phyloP scores from a whole-genome alignment of 1,140 invertebrate genomes.

The Calephelis nemesis region DNA sequence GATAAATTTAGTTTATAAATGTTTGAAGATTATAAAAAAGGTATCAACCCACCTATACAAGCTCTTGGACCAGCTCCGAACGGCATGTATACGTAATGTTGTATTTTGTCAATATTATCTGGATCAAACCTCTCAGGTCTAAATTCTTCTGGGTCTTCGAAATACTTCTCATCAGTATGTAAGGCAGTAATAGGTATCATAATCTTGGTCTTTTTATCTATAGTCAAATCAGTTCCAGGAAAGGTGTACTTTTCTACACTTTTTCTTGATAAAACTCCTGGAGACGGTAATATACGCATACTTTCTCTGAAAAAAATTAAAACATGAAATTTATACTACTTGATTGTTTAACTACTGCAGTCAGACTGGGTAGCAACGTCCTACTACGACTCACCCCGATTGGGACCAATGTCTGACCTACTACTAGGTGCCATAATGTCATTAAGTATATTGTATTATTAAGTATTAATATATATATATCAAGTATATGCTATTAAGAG shows the following conservation, averaged over 20 bases:
- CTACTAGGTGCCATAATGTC: too few relatives aligned
- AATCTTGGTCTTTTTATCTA: slow-evolving; percentile 31
- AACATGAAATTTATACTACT: too few relatives aligned
- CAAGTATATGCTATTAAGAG: too few relatives aligned
- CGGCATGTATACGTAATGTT: slow-evolving; percentile 28
- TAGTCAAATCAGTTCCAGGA: slow-evolving; percentile 23
- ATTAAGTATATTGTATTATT: too few relatives aligned
- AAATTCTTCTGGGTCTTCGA: slow-evolving; percentile 25
- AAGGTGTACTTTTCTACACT: slow-evolving; percentile 32
- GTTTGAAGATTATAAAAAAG: too few relatives aligned
- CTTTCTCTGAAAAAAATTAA: slow-evolving; percentile 29
- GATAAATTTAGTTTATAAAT: too few relatives aligned
- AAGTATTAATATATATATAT: too few relatives aligned
- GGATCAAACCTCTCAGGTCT: slow-evolving; percentile 27
- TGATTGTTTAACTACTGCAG: too few relatives aligned
- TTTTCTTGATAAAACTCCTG: slow-evolving; percentile 22
- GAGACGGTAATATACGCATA: slow-evolving; percentile 30
- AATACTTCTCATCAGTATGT: slow-evolving; percentile 31
- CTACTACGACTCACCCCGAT: too few relatives aligned
- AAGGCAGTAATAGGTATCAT: slow-evolving; percentile 32
- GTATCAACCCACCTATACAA: too few relatives aligned
- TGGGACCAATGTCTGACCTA: too few relatives aligned
- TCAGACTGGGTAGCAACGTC: too few relatives aligned
- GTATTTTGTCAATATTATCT: slow-evolving; percentile 10
- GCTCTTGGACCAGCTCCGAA: slow-evolving; percentile 30